These are phyloP conservation scores for Triops longicaudatus DNA, from an alignment of 1,140 invertebrate genomes.

Conservation along the genomic window DNA sequence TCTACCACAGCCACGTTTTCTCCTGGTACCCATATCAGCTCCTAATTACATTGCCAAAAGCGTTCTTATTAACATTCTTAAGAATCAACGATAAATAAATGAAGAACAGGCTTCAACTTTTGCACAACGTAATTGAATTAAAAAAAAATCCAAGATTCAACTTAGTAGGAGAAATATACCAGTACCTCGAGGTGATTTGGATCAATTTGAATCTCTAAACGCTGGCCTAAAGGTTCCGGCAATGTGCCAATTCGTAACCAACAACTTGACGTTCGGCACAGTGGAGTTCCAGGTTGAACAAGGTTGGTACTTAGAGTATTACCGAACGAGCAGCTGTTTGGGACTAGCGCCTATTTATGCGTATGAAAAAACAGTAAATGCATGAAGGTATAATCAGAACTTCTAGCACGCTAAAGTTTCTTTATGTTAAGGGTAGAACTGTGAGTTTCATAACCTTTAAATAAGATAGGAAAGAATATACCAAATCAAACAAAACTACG, in stretches of 20 bases:
- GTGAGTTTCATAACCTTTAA: too few species aligned
- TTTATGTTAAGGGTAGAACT: too few species aligned
- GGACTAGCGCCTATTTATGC: background rate
- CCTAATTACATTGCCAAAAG: background rate
- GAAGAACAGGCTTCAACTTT: too few species aligned
- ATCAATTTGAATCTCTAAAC: background rate
- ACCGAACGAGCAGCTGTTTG: background rate
- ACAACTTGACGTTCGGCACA: background rate
- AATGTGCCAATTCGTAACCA: background rate
- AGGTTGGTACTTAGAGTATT: background rate
- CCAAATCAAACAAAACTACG: too few species aligned
- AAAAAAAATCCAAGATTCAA: too few species aligned
- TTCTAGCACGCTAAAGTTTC: too few species aligned
- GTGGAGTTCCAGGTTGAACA: background rate
- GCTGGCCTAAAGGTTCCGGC: background rate
- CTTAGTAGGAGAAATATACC: background rate
- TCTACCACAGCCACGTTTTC: background rate
- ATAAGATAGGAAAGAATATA: too few species aligned
- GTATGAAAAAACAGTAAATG: background rate
- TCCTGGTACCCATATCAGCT: background rate
- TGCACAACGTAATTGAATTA: too few species aligned
- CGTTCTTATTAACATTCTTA: too few species aligned
- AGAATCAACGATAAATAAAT: too few species aligned
- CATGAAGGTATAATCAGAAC: too few species aligned
- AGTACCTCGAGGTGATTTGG: background rate